Evolutionary conservation across 2,797 vertebrate species (phyloP).

Genomic region (Schizothorax lantsangensis): DNA sequence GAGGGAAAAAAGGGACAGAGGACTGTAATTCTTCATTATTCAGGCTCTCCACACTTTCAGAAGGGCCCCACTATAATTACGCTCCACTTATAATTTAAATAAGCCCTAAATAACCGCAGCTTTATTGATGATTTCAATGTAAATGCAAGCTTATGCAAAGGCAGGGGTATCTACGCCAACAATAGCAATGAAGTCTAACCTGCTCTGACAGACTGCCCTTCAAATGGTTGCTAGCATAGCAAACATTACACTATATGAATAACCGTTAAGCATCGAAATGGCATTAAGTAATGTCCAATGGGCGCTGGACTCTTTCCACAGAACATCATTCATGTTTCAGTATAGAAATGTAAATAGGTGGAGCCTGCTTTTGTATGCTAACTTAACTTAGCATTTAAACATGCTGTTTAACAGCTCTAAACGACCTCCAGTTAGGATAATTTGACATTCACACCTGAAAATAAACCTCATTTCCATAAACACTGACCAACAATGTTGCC

Average conservation of each 20-base stretch:
- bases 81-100: constrained; percentile 18
- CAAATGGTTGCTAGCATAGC: constrained; percentile 14
- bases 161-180: background rate
- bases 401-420: constrained; percentile 5
- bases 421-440: background rate
- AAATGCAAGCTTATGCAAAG: constrained; percentile 15
- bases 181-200: constrained; percentile 12
- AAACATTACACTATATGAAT: constrained; percentile 2
- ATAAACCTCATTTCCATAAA: background rate
- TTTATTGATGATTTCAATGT: constrained; percentile 40
- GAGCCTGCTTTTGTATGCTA: background rate
- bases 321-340: background rate
- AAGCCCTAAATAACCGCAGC: constrained; percentile 43
- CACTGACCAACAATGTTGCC: background rate
- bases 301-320: background rate
- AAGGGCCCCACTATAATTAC: constrained; percentile 37
- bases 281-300: background rate
- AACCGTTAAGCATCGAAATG: background rate
- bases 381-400: background rate
- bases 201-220: constrained; percentile 25
- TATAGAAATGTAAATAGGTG: background rate
- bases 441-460: background rate
- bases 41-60: constrained; percentile 39
- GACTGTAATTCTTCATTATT: constrained; percentile 44
- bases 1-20: constrained; percentile 14